Conservation (phyloP, 2,888 invertebrate species). For the Caenorhabditis afra region DNA sequence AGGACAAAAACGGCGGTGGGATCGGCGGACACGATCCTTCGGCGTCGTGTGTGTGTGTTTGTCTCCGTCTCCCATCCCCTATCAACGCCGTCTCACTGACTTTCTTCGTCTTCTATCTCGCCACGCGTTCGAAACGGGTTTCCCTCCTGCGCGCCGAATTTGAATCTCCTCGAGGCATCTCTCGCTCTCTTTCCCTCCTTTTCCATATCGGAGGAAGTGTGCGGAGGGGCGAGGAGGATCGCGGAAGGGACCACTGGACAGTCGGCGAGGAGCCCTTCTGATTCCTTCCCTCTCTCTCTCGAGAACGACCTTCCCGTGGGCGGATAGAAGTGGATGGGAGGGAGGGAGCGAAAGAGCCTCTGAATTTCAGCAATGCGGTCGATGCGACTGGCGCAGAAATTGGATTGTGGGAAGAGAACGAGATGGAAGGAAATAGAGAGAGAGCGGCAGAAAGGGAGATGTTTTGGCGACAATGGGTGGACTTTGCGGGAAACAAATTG, state of each 20-base stretch:
- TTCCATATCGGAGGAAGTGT: too few relatives aligned
- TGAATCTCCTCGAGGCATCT: conserved; percentile 43
- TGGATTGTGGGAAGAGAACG: conserved; percentile 42
- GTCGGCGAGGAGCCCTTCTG: neutral
- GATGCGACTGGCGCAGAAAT: conserved; percentile 15
- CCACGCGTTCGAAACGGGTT: conserved; percentile 55
- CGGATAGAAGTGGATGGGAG: conserved; percentile 17
- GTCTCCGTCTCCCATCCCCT: conserved; percentile 49
- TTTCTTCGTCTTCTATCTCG: conserved; percentile 40
- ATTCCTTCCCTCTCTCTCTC: neutral
- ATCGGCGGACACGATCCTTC: conserved; percentile 27
- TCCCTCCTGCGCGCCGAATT: conserved; percentile 46
- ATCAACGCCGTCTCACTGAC: conserved; percentile 27
- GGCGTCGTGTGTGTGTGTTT: conserved; percentile 32
- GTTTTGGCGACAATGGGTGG: conserved; percentile 53
- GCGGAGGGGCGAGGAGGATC: neutral
- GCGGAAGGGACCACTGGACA: neutral
- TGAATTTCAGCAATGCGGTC: conserved; percentile 54
- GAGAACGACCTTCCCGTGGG: conserved; percentile 5
- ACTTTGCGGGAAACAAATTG: conserved; percentile 25
- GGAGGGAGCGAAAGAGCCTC: conserved; percentile 11
- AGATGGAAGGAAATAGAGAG: conserved; percentile 41
- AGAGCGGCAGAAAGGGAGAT: conserved; percentile 26
- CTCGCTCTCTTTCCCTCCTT: too few relatives aligned
- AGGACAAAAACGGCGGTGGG: conserved; percentile 43